phyloP scores from a whole-genome alignment of 2,797 vertebrate genomes.

The Diceros bicornis region DNA sequence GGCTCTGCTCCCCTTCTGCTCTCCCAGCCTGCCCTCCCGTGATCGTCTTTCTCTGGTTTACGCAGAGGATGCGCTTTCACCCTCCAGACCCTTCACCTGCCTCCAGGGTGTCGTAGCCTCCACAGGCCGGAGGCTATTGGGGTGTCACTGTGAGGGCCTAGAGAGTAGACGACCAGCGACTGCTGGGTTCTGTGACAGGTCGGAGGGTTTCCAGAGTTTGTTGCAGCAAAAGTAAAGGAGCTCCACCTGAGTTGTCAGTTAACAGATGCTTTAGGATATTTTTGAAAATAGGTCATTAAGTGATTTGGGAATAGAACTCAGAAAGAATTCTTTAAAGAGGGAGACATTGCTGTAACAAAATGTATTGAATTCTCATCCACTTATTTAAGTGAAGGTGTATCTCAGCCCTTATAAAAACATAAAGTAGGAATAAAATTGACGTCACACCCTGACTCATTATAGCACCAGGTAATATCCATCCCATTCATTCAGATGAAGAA shows the following conservation, averaged over 20 bases:
- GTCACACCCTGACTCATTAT: not conserved
- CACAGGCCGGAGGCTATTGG: not conserved
- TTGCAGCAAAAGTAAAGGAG: constrained; percentile 28
- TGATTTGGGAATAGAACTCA: not conserved
- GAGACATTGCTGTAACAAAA: not conserved
- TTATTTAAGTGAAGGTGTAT: constrained; percentile 31
- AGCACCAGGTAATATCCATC: not conserved
- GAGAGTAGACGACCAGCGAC: not conserved
- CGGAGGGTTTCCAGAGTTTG: not conserved
- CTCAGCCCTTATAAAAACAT: not conserved
- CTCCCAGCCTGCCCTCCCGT: not conserved
- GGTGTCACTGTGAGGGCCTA: not conserved
- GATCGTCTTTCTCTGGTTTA: not conserved
- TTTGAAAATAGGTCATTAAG: constrained; percentile 26
- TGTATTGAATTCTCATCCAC: constrained; percentile 41
- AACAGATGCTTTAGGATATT: constrained; percentile 16
- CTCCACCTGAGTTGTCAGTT: not conserved
- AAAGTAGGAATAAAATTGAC: constrained; percentile 23
- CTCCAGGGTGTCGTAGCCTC: not conserved
- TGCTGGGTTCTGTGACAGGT: not conserved
- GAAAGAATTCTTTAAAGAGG: not conserved
- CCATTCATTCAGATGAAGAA: too few relatives aligned
- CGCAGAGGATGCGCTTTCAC: not conserved
- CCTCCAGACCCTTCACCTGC: not conserved
- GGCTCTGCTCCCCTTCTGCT: not conserved